Evolutionary conservation across 2,888 invertebrate species (phyloP), one percentile per base, ranked within the genome.

Genomic region (Thyatira batis): DNA sequence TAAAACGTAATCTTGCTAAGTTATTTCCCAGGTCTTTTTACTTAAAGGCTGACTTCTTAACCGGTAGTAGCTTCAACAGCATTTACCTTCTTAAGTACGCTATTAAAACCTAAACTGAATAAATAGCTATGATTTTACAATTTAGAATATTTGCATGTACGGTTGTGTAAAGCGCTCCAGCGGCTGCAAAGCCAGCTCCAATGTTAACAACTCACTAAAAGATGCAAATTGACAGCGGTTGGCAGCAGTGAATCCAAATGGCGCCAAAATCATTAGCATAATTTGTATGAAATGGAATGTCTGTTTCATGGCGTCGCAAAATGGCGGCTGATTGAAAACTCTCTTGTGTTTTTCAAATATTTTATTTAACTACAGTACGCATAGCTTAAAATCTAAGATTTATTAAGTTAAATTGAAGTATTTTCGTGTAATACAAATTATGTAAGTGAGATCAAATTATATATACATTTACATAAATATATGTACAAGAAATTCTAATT

Each of bases 171-270:
- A 78, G 80, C 78, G 78, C 75, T 77, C 58, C 65, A 83, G 78
- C 80, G 44, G 74, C 80, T 80, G 63, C 55, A 51, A 56, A 65
- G 62, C 67, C 75, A 55, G 55, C 61, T 59, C 63, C 64, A 68
- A 73, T 76, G 81, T 82, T 87, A 88, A 85, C 86, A 84, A 87
- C 75, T 80, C 67, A 64, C 79, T 87, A 86, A 88, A 76, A 83
- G 87, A 90, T 90, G 90, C 83, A 90, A 90, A 91, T 90, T 87
- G 87, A 67, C 80, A 82, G 76, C 88, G 83, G 88, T 87, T 88
- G 86, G 80, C 83, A 79, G 82, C 82, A 77, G 78, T 86, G 88
- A 84, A 85, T 84, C 82, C 76, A 88, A 89, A 89, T 87, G 89
- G 85, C 87, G 80, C 84, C 84, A 80, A 80, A 69, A 73, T n/a